Evolutionary conservation across 1,140 invertebrate species (phyloP), one percentile per base, ranked within the genome.

Genomic region (Drosophila ananassae): DNA sequence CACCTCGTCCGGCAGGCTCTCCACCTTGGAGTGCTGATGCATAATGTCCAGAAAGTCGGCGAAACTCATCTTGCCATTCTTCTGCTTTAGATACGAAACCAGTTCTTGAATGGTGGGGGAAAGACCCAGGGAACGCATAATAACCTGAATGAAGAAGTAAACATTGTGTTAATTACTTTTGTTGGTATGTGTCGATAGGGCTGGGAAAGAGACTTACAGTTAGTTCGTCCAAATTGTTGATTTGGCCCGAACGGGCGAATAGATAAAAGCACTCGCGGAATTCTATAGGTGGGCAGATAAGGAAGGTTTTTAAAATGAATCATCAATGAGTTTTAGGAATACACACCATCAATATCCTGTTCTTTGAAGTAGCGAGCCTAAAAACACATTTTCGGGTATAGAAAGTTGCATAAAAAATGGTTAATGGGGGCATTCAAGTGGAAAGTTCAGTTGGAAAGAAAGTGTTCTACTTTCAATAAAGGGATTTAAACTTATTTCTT

Each of bases 1-100:
- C 62, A 97, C 96, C 94, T 99, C 98, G 87, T 95, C 95, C 0
- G 98, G 97, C 34, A 98, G 92, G 91, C 98, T 96, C 92, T 99
- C 98, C 2, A 95, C 95, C 93, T 94, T 89, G 91, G 94, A 97
- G 92, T 99, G 98, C 68, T 96, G 94, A 92, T 99, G 97, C 97
- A 99, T 97, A 2, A 98, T 96, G 90, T 99, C 98, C 7, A 99
- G 92, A 87, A 99, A 99, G 87, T 98, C 97, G 1, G 98, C 97
- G 93, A 99, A 99, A 2, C 96, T 96, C 95, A 99, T 97, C 92
- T 97, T 97, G 3, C 97, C 97, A 90, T 95, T 96, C 94, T 93
- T 97, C 21, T 96, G 95, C 90, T 96, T 96, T 7, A 97, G 93
- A 91, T 98, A 98, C 50, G 95, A 95, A 73, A 96, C 95, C 30